Conservation (phyloP, 2,888 invertebrate genomes). For the Orthosia gothica region DNA sequence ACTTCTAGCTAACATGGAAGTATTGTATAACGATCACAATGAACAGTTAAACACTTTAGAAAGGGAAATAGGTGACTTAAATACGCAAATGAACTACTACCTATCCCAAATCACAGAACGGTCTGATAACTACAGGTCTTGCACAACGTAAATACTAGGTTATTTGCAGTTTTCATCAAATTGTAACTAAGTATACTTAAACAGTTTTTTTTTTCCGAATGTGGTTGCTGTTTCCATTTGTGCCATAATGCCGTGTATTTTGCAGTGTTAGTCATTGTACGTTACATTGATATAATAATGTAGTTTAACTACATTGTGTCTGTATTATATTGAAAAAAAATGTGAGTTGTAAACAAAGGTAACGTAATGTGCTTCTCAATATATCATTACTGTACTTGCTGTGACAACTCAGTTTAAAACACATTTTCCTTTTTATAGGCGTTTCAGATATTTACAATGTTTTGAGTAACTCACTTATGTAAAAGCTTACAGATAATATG, state of each 20-base stretch:
- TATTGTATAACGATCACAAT: slow-evolving; percentile 93
- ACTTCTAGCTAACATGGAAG: slow-evolving; percentile 94
- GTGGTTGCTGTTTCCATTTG: slow-evolving; percentile 70
- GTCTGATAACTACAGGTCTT: slow-evolving; percentile 92
- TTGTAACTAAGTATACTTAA: slow-evolving; percentile 48
- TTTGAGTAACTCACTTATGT: background rate
- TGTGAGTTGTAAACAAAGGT: slow-evolving; percentile 67
- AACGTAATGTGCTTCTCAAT: slow-evolving; percentile 30
- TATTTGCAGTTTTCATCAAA: slow-evolving; percentile 16
- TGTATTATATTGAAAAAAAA: slow-evolving; percentile 74
- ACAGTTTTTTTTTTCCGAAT: slow-evolving; percentile 56
- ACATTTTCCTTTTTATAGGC: background rate
- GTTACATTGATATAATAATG: slow-evolving; percentile 69
- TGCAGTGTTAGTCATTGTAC: slow-evolving; percentile 73
- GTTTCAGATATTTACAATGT: slow-evolving; percentile 7
- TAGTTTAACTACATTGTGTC: slow-evolving; percentile 80
- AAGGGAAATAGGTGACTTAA: slow-evolving; percentile 92
- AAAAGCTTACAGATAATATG: slow-evolving; percentile 4
- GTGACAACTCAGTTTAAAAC: slow-evolving; percentile 6
- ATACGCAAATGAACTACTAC: slow-evolving; percentile 93
- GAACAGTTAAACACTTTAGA: slow-evolving; percentile 91
- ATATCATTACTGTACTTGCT: slow-evolving; percentile 36
- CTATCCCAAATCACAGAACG: slow-evolving; percentile 92
- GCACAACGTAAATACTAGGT: slow-evolving; percentile 82
- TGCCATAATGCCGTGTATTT: slow-evolving; percentile 78